These are phyloP conservation scores for Dyspetes luteomarginatus DNA, from an alignment of 2,888 invertebrate genomes.

Conservation along the genomic window DNA sequence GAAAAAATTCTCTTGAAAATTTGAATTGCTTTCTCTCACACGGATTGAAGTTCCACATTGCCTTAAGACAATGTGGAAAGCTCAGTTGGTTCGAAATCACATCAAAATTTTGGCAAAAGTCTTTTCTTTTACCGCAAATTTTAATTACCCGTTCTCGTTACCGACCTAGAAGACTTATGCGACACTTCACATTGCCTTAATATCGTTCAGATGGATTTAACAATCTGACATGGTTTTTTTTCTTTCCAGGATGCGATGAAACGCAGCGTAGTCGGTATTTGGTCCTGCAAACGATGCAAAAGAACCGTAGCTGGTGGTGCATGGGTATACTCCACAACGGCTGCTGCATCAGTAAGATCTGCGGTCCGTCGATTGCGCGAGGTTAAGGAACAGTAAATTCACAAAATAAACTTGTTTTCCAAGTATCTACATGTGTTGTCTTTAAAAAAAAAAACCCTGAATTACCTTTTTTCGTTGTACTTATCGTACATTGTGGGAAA, in stretches of 20 bases:
- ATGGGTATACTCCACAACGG: conserved; percentile 99
- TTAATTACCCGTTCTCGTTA: no score
- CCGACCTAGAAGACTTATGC: no score
- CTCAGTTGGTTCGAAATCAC: no score
- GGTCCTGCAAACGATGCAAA: conserved; percentile 98
- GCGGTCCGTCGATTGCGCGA: conserved; percentile 98
- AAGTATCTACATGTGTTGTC: conserved; percentile 43
- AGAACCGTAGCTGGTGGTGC: conserved; percentile 99
- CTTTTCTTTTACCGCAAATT: not conserved
- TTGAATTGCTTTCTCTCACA: no score
- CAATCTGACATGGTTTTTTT: no score
- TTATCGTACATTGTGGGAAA: conserved; percentile 8
- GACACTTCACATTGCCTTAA: conserved; percentile 23
- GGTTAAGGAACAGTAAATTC: conserved; percentile 89
- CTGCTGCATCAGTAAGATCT: conserved; percentile 98
- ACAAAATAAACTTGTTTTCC: conserved; percentile 68
- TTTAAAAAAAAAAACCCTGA: conserved; percentile 5
- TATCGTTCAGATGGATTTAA: conserved; percentile 50
- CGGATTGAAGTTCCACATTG: not conserved
- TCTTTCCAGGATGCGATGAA: conserved; percentile 97
- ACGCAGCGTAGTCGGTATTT: conserved; percentile 98
- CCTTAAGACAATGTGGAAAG: no score
- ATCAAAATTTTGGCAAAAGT: not conserved
- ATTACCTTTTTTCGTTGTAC: conserved; percentile 7
- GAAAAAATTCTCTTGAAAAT: no score